Percentiles rank a stretch among this genome's conserved stretches.
Conservation (phyloP, 2,888 invertebrate species). For the Electrophaes corylata region DNA sequence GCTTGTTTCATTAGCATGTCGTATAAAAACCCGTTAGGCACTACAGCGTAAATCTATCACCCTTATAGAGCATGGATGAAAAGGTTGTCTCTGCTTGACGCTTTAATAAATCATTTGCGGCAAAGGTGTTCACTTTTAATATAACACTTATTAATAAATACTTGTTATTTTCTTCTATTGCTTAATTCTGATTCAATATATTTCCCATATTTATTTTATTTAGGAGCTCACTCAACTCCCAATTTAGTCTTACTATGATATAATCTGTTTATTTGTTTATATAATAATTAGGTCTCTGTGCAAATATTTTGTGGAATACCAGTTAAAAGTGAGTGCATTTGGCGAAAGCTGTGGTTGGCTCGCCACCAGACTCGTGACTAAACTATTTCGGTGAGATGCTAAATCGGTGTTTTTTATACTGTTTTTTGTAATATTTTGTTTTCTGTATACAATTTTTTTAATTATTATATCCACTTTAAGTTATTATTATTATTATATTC, state of each 20-base stretch:
- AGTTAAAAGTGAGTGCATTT: constrained; percentile 31
- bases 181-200: neutral
- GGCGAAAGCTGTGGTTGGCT: constrained; percentile 37
- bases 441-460: neutral
- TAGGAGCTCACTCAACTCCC: neutral
- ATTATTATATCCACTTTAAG: too few relatives aligned
- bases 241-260: neutral
- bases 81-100: too few relatives aligned
- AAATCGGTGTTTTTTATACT: constrained; percentile 13
- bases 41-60: too few relatives aligned
- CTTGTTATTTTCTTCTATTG: too few relatives aligned
- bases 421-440: constrained; percentile 2
- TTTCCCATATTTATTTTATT: neutral
- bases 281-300: constrained; percentile 15
- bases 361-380: constrained; percentile 32
- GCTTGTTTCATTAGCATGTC: too few relatives aligned
- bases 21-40: too few relatives aligned
- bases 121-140: too few relatives aligned
- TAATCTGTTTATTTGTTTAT: neutral
- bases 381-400: constrained; percentile 28
- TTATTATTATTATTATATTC: too few relatives aligned
- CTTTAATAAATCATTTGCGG: too few relatives aligned
- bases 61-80: too few relatives aligned
- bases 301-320: constrained; percentile 28
- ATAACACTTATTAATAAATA: too few relatives aligned